phyloP scores from a whole-genome alignment of 1,140 invertebrate genomes.

The Drosophila lowei region DNA sequence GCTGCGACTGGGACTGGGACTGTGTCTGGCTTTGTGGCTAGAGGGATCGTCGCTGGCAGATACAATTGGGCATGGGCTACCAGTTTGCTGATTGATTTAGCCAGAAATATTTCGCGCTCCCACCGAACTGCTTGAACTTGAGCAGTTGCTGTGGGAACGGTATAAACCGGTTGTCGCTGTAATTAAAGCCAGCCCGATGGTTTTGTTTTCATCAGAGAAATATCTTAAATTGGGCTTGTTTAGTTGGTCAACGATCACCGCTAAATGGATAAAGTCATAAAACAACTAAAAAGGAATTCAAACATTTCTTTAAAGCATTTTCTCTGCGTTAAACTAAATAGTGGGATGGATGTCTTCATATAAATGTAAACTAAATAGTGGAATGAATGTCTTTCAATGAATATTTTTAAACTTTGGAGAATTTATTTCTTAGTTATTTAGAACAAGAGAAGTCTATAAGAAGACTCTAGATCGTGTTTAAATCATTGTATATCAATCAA shows the following conservation, averaged over 20 bases:
- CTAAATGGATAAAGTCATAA: conserved; percentile 8
- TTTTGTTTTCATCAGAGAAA: conserved; percentile 25
- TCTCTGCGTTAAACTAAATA: too few species aligned
- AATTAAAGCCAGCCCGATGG: conserved; percentile 55
- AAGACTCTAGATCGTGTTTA: too few species aligned
- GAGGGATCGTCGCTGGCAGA: conserved; percentile 39
- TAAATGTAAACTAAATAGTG: too few species aligned
- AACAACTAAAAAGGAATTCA: conserved; percentile 19
- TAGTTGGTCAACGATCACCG: conserved; percentile 7
- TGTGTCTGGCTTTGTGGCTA: conserved; percentile 19
- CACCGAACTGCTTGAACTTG: conserved; percentile 51
- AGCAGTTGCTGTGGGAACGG: conserved; percentile 34
- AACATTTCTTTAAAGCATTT: neutral
- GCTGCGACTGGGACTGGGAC: conserved; percentile 1
- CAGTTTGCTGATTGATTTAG: conserved; percentile 55
- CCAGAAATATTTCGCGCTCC: conserved; percentile 44
- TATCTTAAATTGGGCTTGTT: neutral
- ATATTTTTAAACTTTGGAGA: too few species aligned
- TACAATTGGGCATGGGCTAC: conserved; percentile 60
- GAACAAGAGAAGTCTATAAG: too few species aligned
- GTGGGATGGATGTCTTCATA: too few species aligned
- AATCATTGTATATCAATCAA: too few species aligned
- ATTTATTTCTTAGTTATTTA: too few species aligned
- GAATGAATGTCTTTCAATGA: too few species aligned
- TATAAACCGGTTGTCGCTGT: conserved; percentile 65